Conservation (phyloP, 2,888 invertebrate genomes). For the Tinea pellionella region DNA sequence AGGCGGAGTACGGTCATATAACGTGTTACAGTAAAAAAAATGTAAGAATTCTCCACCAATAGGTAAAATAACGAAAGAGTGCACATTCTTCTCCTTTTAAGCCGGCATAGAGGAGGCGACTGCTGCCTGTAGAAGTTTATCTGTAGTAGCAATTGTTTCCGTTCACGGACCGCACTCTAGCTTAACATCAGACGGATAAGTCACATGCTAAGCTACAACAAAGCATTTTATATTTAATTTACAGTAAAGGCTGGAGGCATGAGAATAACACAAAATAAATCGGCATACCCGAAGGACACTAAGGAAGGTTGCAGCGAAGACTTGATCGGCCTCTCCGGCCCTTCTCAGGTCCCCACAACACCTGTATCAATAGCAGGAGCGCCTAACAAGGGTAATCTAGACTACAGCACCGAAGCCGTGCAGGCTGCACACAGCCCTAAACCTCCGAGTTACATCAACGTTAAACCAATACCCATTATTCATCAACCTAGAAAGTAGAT, state of each 20-base stretch:
- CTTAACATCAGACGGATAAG: neutral
- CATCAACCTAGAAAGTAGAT: conserved; percentile 90
- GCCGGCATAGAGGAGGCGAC: too few species aligned
- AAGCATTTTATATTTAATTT: conserved; percentile 1
- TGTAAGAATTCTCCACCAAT: too few species aligned
- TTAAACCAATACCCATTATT: conserved; percentile 76
- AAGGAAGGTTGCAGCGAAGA: conserved; percentile 76
- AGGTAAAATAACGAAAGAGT: too few species aligned
- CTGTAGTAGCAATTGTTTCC: too few species aligned
- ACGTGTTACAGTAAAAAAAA: too few species aligned
- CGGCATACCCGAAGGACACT: conserved; percentile 73
- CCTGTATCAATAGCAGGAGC: conserved; percentile 82
- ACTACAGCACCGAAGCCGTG: conserved; percentile 90
- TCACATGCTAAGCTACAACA: too few species aligned
- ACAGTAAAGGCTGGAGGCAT: conserved; percentile 92
- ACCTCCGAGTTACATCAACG: conserved; percentile 73
- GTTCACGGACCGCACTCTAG: too few species aligned
- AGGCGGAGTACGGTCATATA: too few species aligned
- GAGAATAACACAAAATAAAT: conserved; percentile 91
- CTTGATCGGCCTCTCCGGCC: conserved; percentile 78
- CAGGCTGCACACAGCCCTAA: conserved; percentile 86
- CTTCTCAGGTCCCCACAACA: conserved; percentile 81
- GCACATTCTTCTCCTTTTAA: too few species aligned
- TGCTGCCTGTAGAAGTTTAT: too few species aligned
- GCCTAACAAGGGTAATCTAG: conserved; percentile 83